Evolutionary conservation across 2,888 invertebrate genomes (phyloP), one percentile per base, ranked within the genome.

Genomic region (Ophion costatus): DNA sequence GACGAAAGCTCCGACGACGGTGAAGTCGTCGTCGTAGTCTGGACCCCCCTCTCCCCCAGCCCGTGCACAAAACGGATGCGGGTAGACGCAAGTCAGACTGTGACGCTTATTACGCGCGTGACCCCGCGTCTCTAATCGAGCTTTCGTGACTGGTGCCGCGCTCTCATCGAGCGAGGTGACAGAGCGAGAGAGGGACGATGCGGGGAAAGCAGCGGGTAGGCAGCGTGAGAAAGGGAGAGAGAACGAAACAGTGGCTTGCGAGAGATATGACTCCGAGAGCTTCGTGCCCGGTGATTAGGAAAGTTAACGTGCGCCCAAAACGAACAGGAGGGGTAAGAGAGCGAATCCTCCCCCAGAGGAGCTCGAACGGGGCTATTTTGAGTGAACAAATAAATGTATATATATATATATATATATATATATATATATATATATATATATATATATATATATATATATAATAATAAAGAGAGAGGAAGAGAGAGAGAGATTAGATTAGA

Each of bases 61-160:
- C 64, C 24, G 24, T 64, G 24, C 17, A 17, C 51, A 67, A 67
- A 83, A 83, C 79, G 86, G 73, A 85, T 78, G 81, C 85, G 75
- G 83, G 78, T 81, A 83, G 83, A 87, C 86, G 67, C 67, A 71
- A 85, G 86, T 85, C 85, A 85, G 75, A 84, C 82, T 76, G 77
- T 87, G 86, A 86, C 87, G 88, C 89, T 84, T 89, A 89, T 87
- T 88, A 87, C 87, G 88, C 90, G 89, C 90, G 90, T 90, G 89
- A 91, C 90, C 90, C 89, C 82, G 87, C 89, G 87, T 90, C 90
- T 90, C 90, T 91, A 91, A 91, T 90, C 89, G 91, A 91, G 91
- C 89, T 90, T 91, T 88, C 90, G 89, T 90, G 91, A 90, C 90
- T 90, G 86, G 87, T 87, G 86, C 88, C 89, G 88, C 14, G 17